Evolutionary conservation across 2,888 invertebrate genomes (phyloP), one percentile per base, ranked within the genome.

Genomic region (Adelphocoris suturalis): DNA sequence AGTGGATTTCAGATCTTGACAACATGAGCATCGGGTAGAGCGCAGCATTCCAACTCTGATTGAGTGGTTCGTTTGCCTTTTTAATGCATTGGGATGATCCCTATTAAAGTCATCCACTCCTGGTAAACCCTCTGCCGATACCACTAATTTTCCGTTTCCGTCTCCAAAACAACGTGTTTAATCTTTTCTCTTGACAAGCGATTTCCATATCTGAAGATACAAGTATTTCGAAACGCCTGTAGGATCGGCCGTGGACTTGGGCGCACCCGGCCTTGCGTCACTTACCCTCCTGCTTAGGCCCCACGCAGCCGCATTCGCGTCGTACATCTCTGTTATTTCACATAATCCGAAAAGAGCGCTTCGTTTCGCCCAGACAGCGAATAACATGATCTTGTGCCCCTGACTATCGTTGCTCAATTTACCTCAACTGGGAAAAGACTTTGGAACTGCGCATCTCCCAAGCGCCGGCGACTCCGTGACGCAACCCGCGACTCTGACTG

Each of bases 141-240:
- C 2, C 37, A 37, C 37, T 37, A 37, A 52, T 52, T 23, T 7
- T 23, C 27, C 68, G 23, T 23, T 23, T n/a, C 23, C 57, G 7
- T 68, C 68, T 52, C 68, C 7, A 23, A 13, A 68, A 68, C n/a
- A 13, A 13, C 23, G 2, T 23, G 19, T 27, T 68, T 68, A 23
- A 68, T 68, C 68, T 68, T 68, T 23, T 68, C 68, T 12, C 23
- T 23, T 11, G 9, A 68, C 23, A 23, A 68, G 23, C 23, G 68
- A 68, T 68, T 68, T 68, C 68, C 68, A 68, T 68, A 68, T 23
- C 23, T 27, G 23, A 68, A 68, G 68, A 68, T 68, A 68, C 19
- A 23, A 68, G 23, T 23, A 68, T 68, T 68, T 19, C 27, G 68
- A 68, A 68, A 68, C 68, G 23, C 68, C 27, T 11, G 52, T 11